A percentile compares a stretch with the other conserved stretches of the same genome.
These are phyloP conservation scores for Chirona hameri DNA, from an alignment of 2,888 invertebrate genomes.

Conservation along the genomic window DNA sequence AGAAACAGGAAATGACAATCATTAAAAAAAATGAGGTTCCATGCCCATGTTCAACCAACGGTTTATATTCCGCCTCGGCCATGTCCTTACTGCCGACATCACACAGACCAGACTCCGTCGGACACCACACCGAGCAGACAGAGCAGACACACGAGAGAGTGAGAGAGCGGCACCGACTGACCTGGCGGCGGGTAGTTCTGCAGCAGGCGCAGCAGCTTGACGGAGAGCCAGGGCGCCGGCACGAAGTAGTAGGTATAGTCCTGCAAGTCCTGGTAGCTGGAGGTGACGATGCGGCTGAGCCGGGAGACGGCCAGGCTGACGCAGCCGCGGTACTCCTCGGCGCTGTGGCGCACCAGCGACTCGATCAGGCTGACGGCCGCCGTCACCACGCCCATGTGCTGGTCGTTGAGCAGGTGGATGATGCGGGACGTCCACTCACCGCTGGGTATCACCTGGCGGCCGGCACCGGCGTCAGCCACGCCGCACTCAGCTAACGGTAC, in stretches of 20 bases:
- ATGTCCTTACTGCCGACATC: too few species aligned
- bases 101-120: too few species aligned
- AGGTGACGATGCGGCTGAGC: constrained; percentile 94
- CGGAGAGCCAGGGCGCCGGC: constrained; percentile 99
- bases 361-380: constrained; percentile 97
- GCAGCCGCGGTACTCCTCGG: constrained; percentile 99
- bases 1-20: too few species aligned
- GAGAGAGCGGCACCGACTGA: constrained; percentile 43
- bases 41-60: too few species aligned
- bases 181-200: constrained; percentile 98
- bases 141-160: too few species aligned
- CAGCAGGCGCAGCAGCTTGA: constrained; percentile 88
- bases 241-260: constrained; percentile 99
- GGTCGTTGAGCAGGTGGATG: constrained; percentile 96
- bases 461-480: too few species aligned
- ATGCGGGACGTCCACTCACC: constrained; percentile 99
- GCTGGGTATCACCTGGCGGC: constrained; percentile 52
- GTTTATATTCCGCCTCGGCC: too few species aligned
- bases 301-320: constrained; percentile 96
- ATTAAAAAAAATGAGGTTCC: too few species aligned
- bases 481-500: too few species aligned
- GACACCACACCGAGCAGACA: too few species aligned
- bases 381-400: constrained; percentile 99
- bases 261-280: constrained; percentile 97
- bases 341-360: constrained; percentile 95